Base-by-base conservation (phyloP, 2,113 vertebrate species). In the Corythornis vintsioides region DNA sequence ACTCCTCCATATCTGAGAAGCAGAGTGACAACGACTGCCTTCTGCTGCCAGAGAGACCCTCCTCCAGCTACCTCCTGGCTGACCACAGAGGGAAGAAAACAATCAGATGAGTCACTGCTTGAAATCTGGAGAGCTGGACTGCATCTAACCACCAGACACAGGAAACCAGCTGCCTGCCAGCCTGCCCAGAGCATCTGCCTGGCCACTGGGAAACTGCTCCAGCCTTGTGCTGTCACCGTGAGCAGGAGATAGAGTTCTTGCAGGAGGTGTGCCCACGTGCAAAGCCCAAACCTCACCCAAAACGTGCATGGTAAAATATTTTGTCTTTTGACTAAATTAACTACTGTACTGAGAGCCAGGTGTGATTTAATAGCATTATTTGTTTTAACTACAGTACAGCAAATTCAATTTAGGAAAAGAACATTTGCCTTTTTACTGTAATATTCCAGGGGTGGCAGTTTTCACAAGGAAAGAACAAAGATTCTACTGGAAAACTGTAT, bases 161-260 rank as follows among this genome's bases (percentile, higher is more conserved):
- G 82, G 64, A 73, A 92, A 88, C 33, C 4, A 0, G 60, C 78
- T 63, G 15, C 11, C 61, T 85, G 75, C 72, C 84, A 85, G 57
- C 64, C 81, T 79, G 64, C 71, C 1, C 0, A 59, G 50, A 33
- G 50, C 19, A 4, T 63, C 80, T 90, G 70, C 50, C 4, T 0
- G 28, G 29, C 7, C 0, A 1, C 38, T 35, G 28, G 43, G 52
- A 92, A 73, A 79, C 61, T 73, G 83, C 59, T 40, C 50, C 53
- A 18, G 29, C 29, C 16, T 8, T 7, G 55, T 0, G 0, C 14
- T 24, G 22, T 17, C 14, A 14, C 45, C 0, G 0, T 14, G 31
- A 18, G 35, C 52, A 47, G 48, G 9, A 47, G 25, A 1, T 4
- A 14, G 0, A 0, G 59, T 6, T 56, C 74, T 11, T 33, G 45